Evolutionary conservation across 2,888 invertebrate genomes (phyloP), one percentile per base, ranked within the genome.

Genomic region (Netelia melanura): DNA sequence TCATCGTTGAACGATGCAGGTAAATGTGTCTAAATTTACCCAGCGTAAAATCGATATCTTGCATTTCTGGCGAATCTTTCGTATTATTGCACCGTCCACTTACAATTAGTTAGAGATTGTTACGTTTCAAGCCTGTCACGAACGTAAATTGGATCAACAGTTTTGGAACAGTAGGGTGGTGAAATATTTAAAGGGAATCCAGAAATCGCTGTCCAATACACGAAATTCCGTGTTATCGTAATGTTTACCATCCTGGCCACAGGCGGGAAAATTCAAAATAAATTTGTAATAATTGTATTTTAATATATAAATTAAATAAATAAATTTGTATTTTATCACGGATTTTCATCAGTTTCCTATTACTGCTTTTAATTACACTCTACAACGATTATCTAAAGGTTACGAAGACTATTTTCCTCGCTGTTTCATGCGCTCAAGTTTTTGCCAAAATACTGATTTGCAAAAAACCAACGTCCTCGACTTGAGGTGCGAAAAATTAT

Each of bases 361-460:
- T 83, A 2, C 30, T 70, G 0, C 68, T 90, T 9, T 21, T 89
- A 1, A 71, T 89, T 64, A 84, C 89, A 5, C 75, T 91, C 3
- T 58, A 85, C 21, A 74, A 90, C 17, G 87, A 91, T 74, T 38
- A 88, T 6, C 75, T 86, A 11, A 61, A 65, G 2, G 65, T 90
- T 61, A 90, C 89, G 54, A 90, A 90, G 81, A 85, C 88, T 2
- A 17, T 90, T 11, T 90, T 90, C 9, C 86, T 91, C 72, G 84
- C 88, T 3, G 88, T 87, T 2, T 87, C 90, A n/a, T 64, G 88
- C 10, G 30, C 58, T 14, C 90, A 91, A 85, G 86, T 88, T 9
- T 11, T 70, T 48, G 44, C 71, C 2, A 84, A 84, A 65, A 86
- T 87, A 56, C 23, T 81, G 2, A 9, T 87, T 21, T 79, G 83